A percentile compares a stretch with the other conserved stretches of the same genome.
phyloP scores from a whole-genome alignment of 2,888 invertebrate species.

The Sthenelais limicola region DNA sequence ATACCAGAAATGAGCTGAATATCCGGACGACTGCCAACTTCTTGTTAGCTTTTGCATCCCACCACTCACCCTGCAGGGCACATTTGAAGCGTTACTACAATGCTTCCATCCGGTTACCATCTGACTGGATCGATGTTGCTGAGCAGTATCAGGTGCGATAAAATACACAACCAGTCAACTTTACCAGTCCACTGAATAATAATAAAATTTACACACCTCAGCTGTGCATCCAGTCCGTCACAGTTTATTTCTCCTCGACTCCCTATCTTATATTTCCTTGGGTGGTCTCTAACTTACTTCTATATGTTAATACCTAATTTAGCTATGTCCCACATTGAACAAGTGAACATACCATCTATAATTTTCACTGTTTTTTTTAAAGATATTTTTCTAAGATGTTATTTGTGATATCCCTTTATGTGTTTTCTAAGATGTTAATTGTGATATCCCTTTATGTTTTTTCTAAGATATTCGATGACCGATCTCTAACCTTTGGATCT shows the following conservation, averaged over 20 bases:
- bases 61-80: conserved; percentile 64
- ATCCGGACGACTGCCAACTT: conserved; percentile 73
- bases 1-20: conserved; percentile 73
- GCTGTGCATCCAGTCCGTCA: too few relatives aligned
- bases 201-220: too few relatives aligned
- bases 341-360: too few relatives aligned
- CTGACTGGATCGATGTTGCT: conserved; percentile 74
- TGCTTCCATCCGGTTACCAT: conserved; percentile 70
- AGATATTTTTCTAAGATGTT: too few relatives aligned
- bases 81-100: conserved; percentile 72
- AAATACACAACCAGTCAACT: conserved; percentile 6
- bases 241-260: too few relatives aligned
- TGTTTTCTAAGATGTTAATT: neutral
- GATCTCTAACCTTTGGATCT: conserved; percentile 62
- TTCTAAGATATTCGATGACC: conserved; percentile 66
- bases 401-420: too few relatives aligned
- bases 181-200: too few relatives aligned
- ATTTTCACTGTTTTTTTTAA: too few relatives aligned
- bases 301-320: too few relatives aligned
- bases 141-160: conserved; percentile 71
- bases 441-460: conserved; percentile 2
- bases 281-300: too few relatives aligned
- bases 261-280: too few relatives aligned
- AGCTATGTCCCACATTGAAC: too few relatives aligned
- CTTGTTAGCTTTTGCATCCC: conserved; percentile 71